Evolutionary conservation across 2,888 invertebrate genomes (phyloP).

Genomic region (Rugalucina vietnamica): DNA sequence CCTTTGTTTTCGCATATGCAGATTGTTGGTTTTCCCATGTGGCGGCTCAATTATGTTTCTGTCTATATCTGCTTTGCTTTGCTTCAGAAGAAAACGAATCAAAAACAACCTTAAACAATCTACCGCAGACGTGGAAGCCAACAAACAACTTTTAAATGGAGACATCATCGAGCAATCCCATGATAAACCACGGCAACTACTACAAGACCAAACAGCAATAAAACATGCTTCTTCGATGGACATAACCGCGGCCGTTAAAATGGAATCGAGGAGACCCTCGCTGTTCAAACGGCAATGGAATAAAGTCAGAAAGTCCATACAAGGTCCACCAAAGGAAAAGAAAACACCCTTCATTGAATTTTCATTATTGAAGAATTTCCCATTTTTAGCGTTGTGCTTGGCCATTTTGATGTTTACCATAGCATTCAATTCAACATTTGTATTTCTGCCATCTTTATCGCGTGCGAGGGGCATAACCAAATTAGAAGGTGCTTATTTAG

Average conservation of each 20-base stretch:
- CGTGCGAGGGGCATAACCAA: conserved; percentile 64
- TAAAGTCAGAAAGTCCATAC: conserved; percentile 34
- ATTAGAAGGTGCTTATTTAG: conserved; percentile 67
- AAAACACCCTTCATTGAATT: conserved; percentile 60
- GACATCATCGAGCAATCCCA: neutral
- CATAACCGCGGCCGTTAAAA: conserved; percentile 45
- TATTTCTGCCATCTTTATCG: conserved; percentile 74
- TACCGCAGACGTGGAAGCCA: neutral
- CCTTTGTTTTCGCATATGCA: too few relatives aligned
- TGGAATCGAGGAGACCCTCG: conserved; percentile 36
- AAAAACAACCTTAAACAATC: neutral
- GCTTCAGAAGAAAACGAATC: neutral
- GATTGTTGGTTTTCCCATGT: too few relatives aligned
- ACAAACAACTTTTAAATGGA: neutral
- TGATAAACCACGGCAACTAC: neutral
- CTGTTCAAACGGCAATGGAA: conserved; percentile 47
- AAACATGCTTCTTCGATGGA: conserved; percentile 50
- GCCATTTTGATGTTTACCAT: conserved; percentile 66
- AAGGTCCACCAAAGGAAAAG: conserved; percentile 29
- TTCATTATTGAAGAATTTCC: conserved; percentile 62
- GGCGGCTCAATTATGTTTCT: too few relatives aligned
- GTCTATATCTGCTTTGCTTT: too few relatives aligned
- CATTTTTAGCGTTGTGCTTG: conserved; percentile 63
- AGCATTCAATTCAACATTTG: conserved; percentile 70
- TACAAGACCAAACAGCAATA: conserved; percentile 1